Percentiles rank a stretch among this genome's conserved stretches.
Conservation (phyloP, 2,113 vertebrate species). For the Tichodroma muraria region DNA sequence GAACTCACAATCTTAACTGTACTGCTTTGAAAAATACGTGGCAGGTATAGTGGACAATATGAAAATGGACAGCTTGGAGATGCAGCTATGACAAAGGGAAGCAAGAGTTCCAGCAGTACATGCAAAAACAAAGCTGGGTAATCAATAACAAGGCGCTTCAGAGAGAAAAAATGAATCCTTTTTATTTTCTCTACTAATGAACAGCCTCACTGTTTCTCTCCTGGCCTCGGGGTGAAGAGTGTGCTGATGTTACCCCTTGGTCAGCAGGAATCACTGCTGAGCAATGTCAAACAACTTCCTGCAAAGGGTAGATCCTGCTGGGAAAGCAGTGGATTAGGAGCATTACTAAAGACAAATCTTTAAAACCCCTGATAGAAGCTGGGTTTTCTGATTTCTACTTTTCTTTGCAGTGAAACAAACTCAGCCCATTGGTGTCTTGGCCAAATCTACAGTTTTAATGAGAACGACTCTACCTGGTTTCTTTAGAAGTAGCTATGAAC, state of each 20-base stretch:
- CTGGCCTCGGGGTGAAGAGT: neutral
- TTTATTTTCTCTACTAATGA: neutral
- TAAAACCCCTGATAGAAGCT: neutral
- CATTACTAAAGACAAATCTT: neutral
- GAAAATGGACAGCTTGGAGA: neutral
- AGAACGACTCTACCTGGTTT: neutral
- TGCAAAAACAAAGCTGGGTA: neutral
- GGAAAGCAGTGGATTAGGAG: neutral
- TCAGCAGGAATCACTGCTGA: neutral
- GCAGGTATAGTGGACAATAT: neutral
- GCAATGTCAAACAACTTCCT: neutral
- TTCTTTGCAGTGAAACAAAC: neutral
- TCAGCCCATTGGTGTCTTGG: neutral
- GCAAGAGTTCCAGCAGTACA: neutral
- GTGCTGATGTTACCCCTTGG: neutral
- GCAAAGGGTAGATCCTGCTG: neutral
- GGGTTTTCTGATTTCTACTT: neutral
- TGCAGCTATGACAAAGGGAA: neutral
- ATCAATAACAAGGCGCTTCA: neutral
- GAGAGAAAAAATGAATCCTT: neutral
- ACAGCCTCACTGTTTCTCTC: neutral
- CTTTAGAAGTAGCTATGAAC: neutral
- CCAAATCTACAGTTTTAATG: neutral
- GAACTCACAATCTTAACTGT: neutral
- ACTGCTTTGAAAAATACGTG: neutral